Conservation (phyloP, 2,797 vertebrate genomes). For the Anisognathus igniventris region DNA sequence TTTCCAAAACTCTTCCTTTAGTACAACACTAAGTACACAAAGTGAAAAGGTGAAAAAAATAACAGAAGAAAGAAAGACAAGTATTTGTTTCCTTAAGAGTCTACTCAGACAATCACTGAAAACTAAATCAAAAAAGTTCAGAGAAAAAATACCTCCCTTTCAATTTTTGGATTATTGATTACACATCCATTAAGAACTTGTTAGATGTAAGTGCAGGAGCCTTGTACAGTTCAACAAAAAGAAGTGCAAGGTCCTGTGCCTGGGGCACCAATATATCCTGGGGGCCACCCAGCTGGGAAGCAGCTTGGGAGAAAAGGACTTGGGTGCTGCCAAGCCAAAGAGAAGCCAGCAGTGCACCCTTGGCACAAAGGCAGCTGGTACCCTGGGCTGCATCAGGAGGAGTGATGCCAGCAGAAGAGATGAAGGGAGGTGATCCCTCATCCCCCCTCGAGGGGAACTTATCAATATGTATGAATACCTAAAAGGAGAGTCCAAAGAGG, state of each 20-base stretch:
- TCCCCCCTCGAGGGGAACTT: background rate
- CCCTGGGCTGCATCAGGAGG: background rate
- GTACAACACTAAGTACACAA: background rate
- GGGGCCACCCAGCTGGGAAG: background rate
- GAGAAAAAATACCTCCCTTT: background rate
- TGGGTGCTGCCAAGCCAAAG: background rate
- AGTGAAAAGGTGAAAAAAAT: background rate
- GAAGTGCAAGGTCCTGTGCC: background rate
- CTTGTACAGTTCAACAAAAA: background rate
- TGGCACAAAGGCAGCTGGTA: background rate
- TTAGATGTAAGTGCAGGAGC: background rate
- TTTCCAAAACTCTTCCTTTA: background rate
- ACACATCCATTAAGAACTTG: background rate
- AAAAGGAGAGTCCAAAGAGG: background rate
- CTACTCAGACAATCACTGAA: background rate
- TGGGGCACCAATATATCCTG: background rate
- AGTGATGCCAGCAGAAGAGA: background rate
- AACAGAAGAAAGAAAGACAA: background rate
- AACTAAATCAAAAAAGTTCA: background rate
- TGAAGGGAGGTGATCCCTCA: background rate
- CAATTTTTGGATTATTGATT: background rate
- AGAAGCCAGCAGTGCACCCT: background rate
- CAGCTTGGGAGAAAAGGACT: background rate
- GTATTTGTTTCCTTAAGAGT: background rate
- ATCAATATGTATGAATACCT: background rate